Evolutionary conservation across 2,113 vertebrate genomes (phyloP).

Genomic region (Lanius ludovicianus): DNA sequence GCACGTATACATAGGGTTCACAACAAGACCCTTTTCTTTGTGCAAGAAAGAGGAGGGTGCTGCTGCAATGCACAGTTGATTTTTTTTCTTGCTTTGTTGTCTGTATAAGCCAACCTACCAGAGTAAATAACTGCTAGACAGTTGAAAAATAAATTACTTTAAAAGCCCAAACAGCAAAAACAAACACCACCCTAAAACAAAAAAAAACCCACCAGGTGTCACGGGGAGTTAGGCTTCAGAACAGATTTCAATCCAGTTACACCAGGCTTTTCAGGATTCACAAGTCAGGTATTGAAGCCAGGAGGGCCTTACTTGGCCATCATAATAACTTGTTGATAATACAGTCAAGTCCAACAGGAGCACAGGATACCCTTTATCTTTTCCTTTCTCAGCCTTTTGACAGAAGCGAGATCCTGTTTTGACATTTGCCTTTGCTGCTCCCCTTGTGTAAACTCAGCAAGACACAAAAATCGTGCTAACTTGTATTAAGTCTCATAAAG

Average conservation of each 20-base stretch:
- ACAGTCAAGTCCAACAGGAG: neutral
- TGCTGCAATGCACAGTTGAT: neutral
- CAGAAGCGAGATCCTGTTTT: neutral
- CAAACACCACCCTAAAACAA: neutral
- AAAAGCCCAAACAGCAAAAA: neutral
- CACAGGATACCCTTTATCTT: neutral
- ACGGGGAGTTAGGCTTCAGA: neutral
- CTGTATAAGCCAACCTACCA: neutral
- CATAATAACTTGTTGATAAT: neutral
- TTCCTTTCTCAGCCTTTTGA: neutral
- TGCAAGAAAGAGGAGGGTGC: neutral
- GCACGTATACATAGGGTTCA: neutral
- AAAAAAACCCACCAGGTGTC: rapidly evolving
- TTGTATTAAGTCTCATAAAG: neutral
- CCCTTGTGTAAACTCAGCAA: neutral
- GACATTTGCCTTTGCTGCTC: neutral
- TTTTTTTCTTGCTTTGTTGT: neutral
- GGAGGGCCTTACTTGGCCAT: neutral
- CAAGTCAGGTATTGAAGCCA: neutral
- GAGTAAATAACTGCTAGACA: neutral
- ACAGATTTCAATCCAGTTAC: neutral
- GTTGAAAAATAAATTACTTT: neutral
- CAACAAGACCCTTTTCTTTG: neutral
- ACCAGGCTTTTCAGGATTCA: neutral
- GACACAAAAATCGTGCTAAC: neutral